Evolutionary conservation across 2,797 vertebrate genomes (phyloP).

Genomic region (Lepus oiostolus): DNA sequence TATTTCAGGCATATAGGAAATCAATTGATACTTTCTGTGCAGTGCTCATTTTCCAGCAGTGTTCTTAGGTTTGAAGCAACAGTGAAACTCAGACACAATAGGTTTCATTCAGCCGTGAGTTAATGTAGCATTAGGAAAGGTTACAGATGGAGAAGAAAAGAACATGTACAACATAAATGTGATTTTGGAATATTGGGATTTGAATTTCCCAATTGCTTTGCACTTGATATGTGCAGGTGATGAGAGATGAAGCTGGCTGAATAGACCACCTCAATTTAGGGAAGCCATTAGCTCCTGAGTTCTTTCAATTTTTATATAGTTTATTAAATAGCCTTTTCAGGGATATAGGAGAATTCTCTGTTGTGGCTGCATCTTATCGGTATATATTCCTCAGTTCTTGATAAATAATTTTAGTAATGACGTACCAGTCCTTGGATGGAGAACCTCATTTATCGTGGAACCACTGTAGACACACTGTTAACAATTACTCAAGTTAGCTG

Average conservation of each 20-base stretch:
- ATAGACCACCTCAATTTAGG: not conserved
- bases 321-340: conserved; percentile 14
- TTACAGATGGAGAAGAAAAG: not conserved
- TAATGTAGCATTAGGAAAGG: not conserved
- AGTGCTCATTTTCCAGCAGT: not conserved
- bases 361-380: not conserved
- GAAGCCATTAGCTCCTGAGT: not conserved
- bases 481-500: not conserved
- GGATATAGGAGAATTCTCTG: not conserved
- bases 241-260: not conserved
- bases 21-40: not conserved
- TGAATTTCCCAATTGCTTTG: not conserved
- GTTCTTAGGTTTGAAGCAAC: not conserved
- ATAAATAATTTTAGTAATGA: not conserved
- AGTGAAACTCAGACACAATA: not conserved
- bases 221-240: not conserved
- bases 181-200: conserved; percentile 2
- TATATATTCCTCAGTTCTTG: not conserved
- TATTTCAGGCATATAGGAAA: not conserved
- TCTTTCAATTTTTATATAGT: not conserved
- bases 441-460: not conserved
- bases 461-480: not conserved
- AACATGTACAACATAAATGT: not conserved
- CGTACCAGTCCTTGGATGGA: not conserved
- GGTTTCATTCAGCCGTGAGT: not conserved